Evolutionary conservation across 1,140 invertebrate genomes (phyloP).

Genomic region (Anthonomus grandis): DNA sequence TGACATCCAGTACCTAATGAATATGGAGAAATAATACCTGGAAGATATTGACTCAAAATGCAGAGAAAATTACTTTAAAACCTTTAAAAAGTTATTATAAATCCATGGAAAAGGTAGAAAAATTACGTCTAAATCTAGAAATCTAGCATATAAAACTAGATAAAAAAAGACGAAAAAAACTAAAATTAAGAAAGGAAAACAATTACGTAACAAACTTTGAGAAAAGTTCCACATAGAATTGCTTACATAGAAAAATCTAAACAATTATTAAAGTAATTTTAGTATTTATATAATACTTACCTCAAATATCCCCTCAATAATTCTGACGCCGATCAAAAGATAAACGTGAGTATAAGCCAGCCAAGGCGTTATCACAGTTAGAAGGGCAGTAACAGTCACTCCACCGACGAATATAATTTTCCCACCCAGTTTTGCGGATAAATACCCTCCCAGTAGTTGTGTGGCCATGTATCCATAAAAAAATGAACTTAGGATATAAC

Average conservation of each 20-base stretch:
- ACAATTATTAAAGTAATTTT: background rate
- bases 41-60: too few relatives aligned
- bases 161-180: too few relatives aligned
- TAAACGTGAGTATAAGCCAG: constrained; percentile 68
- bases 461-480: constrained; percentile 80
- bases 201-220: background rate
- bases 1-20: too few relatives aligned
- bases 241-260: background rate
- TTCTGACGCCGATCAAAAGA: constrained; percentile 68
- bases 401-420: constrained; percentile 73
- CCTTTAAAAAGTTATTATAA: too few relatives aligned
- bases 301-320: constrained; percentile 86
- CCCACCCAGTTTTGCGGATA: constrained; percentile 56
- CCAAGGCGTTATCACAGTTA: constrained; percentile 79
- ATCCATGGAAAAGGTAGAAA: too few relatives aligned
- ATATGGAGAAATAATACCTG: too few relatives aligned
- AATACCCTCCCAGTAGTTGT: constrained; percentile 60
- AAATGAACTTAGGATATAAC: constrained; percentile 80
- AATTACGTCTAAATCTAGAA: too few relatives aligned
- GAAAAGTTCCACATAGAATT: background rate
- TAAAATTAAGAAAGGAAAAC: too few relatives aligned
- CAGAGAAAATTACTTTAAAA: too few relatives aligned
- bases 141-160: too few relatives aligned
- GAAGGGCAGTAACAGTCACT: constrained; percentile 72
- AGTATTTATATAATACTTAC: constrained; percentile 57